A percentile compares a stretch with the other conserved stretches of the same genome.
phyloP scores from a whole-genome alignment of 2,113 vertebrate species.

The Ploceus nigricollis region DNA sequence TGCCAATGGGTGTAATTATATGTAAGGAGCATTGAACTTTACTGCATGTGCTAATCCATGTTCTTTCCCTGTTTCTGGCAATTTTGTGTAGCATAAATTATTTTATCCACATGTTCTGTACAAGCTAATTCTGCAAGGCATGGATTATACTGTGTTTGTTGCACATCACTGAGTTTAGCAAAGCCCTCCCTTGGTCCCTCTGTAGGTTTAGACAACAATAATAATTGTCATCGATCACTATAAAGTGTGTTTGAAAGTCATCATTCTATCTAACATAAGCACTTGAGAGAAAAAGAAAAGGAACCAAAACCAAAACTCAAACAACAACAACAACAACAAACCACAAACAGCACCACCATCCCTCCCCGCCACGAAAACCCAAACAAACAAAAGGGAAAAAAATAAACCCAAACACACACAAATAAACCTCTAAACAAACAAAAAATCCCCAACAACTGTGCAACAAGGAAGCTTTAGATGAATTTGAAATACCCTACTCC shows the following conservation, averaged over 20 bases:
- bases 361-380: too few species aligned
- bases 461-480: background rate
- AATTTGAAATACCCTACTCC: background rate
- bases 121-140: background rate
- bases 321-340: background rate
- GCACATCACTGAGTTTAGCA: background rate
- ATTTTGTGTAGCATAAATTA: background rate
- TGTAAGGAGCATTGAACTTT: background rate
- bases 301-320: background rate
- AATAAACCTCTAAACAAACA: background rate
- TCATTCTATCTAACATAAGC: background rate
- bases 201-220: background rate
- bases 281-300: background rate
- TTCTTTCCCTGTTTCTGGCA: background rate
- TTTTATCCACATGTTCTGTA: background rate
- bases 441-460: background rate
- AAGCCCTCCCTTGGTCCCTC: background rate
- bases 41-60: background rate
- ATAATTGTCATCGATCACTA: background rate
- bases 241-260: background rate
- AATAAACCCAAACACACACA: background rate
- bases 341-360: fast-evolving
- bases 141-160: background rate
- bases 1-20: background rate
- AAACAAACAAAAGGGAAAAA: background rate